Conservation (phyloP, 92 coral and sea anemone species). For the Blastomussa wellsi region DNA sequence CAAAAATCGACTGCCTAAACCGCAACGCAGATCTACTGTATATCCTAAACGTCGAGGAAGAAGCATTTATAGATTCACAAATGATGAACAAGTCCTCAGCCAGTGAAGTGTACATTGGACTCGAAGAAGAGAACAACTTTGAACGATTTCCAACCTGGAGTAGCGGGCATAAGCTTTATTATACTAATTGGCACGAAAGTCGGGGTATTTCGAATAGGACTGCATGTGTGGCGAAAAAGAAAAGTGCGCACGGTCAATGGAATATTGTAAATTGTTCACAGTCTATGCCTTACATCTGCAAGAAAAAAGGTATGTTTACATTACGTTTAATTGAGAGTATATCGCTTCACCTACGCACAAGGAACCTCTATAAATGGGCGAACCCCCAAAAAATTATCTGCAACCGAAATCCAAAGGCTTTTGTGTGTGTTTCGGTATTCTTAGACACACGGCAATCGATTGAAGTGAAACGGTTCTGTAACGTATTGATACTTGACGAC, state of each 20-base stretch:
- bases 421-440: too few relatives aligned
- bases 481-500: too few relatives aligned
- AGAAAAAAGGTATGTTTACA: slow-evolving; percentile 25
- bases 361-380: too few relatives aligned
- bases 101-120: slow-evolving; percentile 10
- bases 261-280: slow-evolving; percentile 13
- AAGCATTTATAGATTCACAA: slow-evolving; percentile 20
- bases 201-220: background rate
- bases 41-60: slow-evolving; percentile 13
- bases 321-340: too few relatives aligned
- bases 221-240: slow-evolving; percentile 43
- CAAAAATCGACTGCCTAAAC: slow-evolving; percentile 21
- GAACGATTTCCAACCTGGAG: slow-evolving; percentile 11
- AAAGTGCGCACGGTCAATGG: slow-evolving; percentile 34
- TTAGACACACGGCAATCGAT: too few relatives aligned
- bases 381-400: too few relatives aligned
- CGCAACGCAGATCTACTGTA: slow-evolving; percentile 18
- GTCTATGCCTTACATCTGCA: slow-evolving; percentile 37
- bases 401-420: too few relatives aligned
- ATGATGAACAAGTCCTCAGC: background rate
- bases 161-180: background rate
- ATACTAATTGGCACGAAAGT: slow-evolving; percentile 17
- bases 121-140: background rate
- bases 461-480: too few relatives aligned
- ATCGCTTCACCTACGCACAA: too few relatives aligned